These are phyloP conservation scores for Tetraneura akinire DNA, from an alignment of 1,140 invertebrate species.

Conservation along the genomic window DNA sequence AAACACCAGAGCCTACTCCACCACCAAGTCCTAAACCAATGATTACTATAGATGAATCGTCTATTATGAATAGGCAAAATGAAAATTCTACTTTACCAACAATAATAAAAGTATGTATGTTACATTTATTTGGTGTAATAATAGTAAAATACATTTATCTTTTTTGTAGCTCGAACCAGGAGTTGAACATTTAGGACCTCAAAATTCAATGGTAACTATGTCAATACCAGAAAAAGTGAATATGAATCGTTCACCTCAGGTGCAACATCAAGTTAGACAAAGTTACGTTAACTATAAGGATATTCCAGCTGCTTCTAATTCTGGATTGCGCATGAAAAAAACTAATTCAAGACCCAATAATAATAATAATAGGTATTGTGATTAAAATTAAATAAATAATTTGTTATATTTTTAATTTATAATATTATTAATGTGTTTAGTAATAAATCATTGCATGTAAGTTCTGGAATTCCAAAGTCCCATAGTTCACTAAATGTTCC, in stretches of 20 bases:
- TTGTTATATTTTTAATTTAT: background rate
- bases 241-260: slow-evolving; percentile 16
- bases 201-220: slow-evolving; percentile 18
- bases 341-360: slow-evolving; percentile 40
- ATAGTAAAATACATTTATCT: background rate
- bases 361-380: slow-evolving; percentile 31
- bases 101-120: slow-evolving; percentile 45
- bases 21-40: slow-evolving; percentile 54
- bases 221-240: slow-evolving; percentile 29
- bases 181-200: slow-evolving; percentile 7
- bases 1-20: slow-evolving; percentile 56
- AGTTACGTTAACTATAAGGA: slow-evolving; percentile 49
- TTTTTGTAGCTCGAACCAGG: slow-evolving; percentile 34
- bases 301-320: slow-evolving; percentile 47
- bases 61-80: slow-evolving; percentile 15
- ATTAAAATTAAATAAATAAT: background rate
- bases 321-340: slow-evolving; percentile 40
- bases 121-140: background rate
- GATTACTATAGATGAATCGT: slow-evolving; percentile 19
- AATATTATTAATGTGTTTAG: background rate
- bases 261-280: slow-evolving; percentile 26
- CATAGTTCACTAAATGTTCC: slow-evolving; percentile 44
- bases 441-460: slow-evolving; percentile 38
- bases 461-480: slow-evolving; percentile 31
- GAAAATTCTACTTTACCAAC: slow-evolving; percentile 39